Conservation (phyloP, 37 sponge, comb jelly and placozoan genomes). For the Dysidea cf. avara region DNA sequence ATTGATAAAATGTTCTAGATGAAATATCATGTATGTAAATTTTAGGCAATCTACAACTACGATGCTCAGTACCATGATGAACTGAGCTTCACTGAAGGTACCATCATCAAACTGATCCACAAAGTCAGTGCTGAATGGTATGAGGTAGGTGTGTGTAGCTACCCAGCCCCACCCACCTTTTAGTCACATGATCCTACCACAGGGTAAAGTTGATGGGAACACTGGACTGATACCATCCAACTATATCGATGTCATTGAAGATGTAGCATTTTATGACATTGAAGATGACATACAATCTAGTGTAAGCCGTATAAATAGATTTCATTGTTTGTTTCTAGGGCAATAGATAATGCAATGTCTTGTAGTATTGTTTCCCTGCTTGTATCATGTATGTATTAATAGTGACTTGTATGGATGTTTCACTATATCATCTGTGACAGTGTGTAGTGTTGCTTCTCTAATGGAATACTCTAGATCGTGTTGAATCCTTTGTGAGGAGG, state of each 20-base stretch:
- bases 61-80: slow-evolving; percentile 45
- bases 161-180: not conserved
- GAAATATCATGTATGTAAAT: no score
- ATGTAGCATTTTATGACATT: slow-evolving; percentile 2
- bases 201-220: slow-evolving; percentile 40
- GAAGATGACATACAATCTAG: no score
- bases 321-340: not conserved
- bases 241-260: slow-evolving; percentile 59
- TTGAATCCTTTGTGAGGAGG: no score
- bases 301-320: not conserved
- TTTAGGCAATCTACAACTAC: slow-evolving; percentile 61
- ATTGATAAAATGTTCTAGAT: no score
- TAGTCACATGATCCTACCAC: not conserved
- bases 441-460: no score
- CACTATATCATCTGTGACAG: no score
- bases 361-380: no score
- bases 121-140: slow-evolving; percentile 22
- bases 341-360: not conserved
- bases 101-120: not conserved
- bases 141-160: slow-evolving; percentile 17
- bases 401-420: no score
- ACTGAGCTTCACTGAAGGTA: slow-evolving; percentile 44
- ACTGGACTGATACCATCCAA: slow-evolving; percentile 61
- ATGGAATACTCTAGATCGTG: no score
- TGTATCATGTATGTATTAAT: no score